Evolutionary conservation across 2,797 vertebrate species (phyloP), one percentile per base, ranked within the genome.

Genomic region (Cebuella pygmaea): DNA sequence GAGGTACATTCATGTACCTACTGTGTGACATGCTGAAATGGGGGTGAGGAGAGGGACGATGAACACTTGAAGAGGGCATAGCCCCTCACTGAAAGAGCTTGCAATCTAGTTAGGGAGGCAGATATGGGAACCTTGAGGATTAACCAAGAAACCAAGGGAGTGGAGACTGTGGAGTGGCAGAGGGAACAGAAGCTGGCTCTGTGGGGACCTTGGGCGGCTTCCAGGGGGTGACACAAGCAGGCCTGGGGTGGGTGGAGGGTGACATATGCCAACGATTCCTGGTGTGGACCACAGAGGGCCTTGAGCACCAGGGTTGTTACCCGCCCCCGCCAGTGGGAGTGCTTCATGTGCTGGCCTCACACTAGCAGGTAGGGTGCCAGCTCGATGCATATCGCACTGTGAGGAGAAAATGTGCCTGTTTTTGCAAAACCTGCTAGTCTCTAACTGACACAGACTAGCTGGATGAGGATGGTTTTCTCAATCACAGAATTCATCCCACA

Each of bases 351-450:
- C 46, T 5, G 8, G n/a, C 55, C 78, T 70, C 48, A 26, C 10
- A 4, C 39, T 7, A 5, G 48, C 4, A 72, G 52, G 78, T 7
- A 41, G 57, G 8, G 36, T 17, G 9, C 72, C 8, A 61, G 41
- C 78, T 93, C 55, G 1, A 5, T 15, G 50, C 4, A 1, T 4
- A 8, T 6, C 7, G 1, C 36, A 27, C 2, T 0, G 2, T 22
- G 78, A 36, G 26, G n/a, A 85, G 41, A 75, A 33, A 72, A 46
- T 20, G 12, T 12, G 11, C 24, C 59, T 44, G 27, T 75, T 57
- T 93, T 79, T 88, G n/a, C 24, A 72, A 61, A 72, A 30, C 64
- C 20, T 11, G 30, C 64, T 10, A 0, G 8, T 14, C 55, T 39
- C 2, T 0, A n/a, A 55, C 52, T 33, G 90, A 76, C 4, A 3